Evolutionary conservation across 2,797 vertebrate species (phyloP).

Genomic region (Liasis olivaceus): DNA sequence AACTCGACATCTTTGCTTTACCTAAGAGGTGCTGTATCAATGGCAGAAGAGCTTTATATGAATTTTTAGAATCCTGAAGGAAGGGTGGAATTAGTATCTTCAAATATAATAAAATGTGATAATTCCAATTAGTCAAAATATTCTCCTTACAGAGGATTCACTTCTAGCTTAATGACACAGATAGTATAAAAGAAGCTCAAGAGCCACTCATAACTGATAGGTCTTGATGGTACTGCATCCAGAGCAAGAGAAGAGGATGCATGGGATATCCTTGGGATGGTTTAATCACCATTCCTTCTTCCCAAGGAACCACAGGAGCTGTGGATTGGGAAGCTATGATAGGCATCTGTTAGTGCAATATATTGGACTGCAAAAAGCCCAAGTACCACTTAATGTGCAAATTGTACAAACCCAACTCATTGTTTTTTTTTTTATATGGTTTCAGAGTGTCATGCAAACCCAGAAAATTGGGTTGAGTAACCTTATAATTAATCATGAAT

Average conservation of each 20-base stretch:
- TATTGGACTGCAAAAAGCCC: too few species aligned
- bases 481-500: not conserved
- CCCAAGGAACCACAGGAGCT: not conserved
- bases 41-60: not conserved
- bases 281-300: not conserved
- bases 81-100: not conserved
- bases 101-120: not conserved
- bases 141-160: not conserved
- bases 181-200: not conserved
- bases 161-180: not conserved
- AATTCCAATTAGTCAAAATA: not conserved
- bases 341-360: not conserved
- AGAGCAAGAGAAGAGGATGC: not conserved
- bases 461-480: not conserved
- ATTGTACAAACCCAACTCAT: not conserved
- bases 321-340: not conserved
- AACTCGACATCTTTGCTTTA: not conserved
- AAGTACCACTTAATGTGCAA: not conserved
- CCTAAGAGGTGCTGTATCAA: not conserved
- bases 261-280: not conserved
- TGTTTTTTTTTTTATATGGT: not conserved
- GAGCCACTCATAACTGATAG: not conserved
- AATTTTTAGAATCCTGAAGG: not conserved
- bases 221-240: not conserved
- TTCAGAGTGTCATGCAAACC: not conserved